phyloP scores from a whole-genome alignment of 1,140 invertebrate species.

The Ceratoteleas bidentatus region DNA sequence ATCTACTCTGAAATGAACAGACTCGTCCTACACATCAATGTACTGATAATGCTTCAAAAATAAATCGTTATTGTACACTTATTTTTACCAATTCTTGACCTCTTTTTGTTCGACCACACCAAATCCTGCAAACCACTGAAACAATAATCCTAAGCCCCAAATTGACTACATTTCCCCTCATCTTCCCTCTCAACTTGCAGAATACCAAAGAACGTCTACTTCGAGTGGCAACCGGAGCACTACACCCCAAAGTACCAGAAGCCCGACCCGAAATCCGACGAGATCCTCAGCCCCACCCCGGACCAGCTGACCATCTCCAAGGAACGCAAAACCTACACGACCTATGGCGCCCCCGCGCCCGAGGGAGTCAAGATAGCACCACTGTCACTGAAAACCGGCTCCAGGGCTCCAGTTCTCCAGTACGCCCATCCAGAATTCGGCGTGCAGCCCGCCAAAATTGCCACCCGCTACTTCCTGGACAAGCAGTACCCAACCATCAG shows the following conservation, averaged over 20 bases:
- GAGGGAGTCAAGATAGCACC: conserved; percentile 78
- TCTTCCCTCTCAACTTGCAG: conserved; percentile 15
- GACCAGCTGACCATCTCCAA: conserved; percentile 6
- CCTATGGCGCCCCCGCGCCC: conserved; percentile 60
- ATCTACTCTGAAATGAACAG: too few species aligned
- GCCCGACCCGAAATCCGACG: conserved; percentile 80
- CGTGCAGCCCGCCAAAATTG: conserved; percentile 87
- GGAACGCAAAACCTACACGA: conserved; percentile 17
- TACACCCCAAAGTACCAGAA: conserved; percentile 66
- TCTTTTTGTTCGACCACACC: too few species aligned
- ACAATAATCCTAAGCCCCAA: too few species aligned
- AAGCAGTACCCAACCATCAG: conserved; percentile 71
- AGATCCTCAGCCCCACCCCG: conserved; percentile 7
- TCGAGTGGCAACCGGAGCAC: conserved; percentile 75
- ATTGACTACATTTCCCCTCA: too few species aligned
- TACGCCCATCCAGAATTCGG: conserved; percentile 90
- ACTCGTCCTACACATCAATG: too few species aligned
- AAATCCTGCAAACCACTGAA: too few species aligned
- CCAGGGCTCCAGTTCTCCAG: conserved; percentile 87
- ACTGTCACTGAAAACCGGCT: conserved; percentile 85
- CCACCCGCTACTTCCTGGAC: conserved; percentile 79
- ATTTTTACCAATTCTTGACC: too few species aligned
- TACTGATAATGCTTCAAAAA: too few species aligned
- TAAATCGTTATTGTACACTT: too few species aligned
- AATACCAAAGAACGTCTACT: conserved; percentile 69